Evolutionary conservation across 2,113 vertebrate species (phyloP), one percentile per base, ranked within the genome.

Genomic region (Beaufortia kweichowensis): DNA sequence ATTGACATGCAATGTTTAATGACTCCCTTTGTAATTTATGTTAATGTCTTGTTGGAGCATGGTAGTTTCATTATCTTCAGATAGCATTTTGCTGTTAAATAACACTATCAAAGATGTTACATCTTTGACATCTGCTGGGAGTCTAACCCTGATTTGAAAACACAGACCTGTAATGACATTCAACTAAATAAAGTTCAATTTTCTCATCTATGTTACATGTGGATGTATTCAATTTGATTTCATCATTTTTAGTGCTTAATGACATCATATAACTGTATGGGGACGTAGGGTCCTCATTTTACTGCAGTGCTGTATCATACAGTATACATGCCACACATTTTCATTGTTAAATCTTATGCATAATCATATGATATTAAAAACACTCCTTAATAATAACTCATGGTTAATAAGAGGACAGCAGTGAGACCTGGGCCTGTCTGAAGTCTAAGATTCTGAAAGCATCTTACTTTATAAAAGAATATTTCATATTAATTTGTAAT

Each of bases 161-260:
- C 29, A 43, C 63, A 61, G 4, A 71, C 43, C 53, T 78, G 75
- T 66, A 79, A 57, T 74, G 67, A 59, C 63, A 4, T 81, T 79
- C 43, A 73, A 35, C 64, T 28, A 33, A 85, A 82, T 81, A 85
- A 82, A 85, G 61, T 79, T 48, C 29, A 50, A 29, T 50, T 78
- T 82, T 81, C 57, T 70, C 72, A 56, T 56, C 11, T 1, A 29
- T 67, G 43, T 50, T 43, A 19, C 19, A 10, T 39, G 11, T 53
- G 50, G 10, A 28, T 68, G 23, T 4, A 14, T 41, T 60, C 19
- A 9, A 24, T 53, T 67, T 59, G 19, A 15, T 55, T 9, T 7
- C 11, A 0, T 78, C 21, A 69, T 15, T 17, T 67, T 23, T 50
- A 15, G 41, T 46, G 41, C 43, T 12, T 46, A 17, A 46, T 46